phyloP scores from a whole-genome alignment of 2,113 vertebrate species.

The Phyllostomus discolor region DNA sequence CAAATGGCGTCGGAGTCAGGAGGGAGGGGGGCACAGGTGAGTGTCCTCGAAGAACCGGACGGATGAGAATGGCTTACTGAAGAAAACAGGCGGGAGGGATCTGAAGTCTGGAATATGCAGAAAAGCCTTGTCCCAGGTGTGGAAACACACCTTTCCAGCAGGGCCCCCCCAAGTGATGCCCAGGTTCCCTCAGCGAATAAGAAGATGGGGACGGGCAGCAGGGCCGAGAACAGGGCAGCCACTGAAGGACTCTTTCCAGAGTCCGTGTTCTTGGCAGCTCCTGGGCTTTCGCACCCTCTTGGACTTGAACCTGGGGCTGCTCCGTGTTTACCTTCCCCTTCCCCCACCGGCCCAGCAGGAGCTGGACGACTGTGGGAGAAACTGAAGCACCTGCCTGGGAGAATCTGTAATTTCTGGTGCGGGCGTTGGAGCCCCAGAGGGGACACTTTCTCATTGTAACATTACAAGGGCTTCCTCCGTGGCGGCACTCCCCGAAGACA shows the following conservation, averaged over 20 bases:
- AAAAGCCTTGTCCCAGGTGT: not conserved
- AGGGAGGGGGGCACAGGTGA: not conserved
- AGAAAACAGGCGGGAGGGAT: not conserved
- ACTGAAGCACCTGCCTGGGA: not conserved
- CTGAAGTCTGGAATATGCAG: not conserved
- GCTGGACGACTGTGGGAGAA: not conserved
- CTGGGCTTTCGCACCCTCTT: not conserved
- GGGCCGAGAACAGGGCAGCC: not conserved
- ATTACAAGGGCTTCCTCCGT: not conserved
- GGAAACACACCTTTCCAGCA: not conserved
- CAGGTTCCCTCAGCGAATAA: not conserved
- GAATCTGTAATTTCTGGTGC: not conserved
- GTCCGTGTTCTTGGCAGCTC: not conserved
- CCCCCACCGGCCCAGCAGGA: not conserved
- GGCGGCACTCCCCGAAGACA: not conserved
- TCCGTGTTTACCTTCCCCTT: not conserved
- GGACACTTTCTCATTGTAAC: not conserved
- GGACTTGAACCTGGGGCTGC: not conserved
- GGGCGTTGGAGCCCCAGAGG: not conserved
- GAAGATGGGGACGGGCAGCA: not conserved
- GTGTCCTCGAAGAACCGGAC: not conserved
- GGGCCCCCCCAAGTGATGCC: not conserved
- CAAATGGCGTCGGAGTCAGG: not conserved
- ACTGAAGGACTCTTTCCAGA: not conserved
- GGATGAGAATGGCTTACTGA: not conserved